Evolutionary conservation across 2,797 vertebrate species (phyloP), one percentile per base, ranked within the genome.

Genomic region (Propithecus deckenii): DNA sequence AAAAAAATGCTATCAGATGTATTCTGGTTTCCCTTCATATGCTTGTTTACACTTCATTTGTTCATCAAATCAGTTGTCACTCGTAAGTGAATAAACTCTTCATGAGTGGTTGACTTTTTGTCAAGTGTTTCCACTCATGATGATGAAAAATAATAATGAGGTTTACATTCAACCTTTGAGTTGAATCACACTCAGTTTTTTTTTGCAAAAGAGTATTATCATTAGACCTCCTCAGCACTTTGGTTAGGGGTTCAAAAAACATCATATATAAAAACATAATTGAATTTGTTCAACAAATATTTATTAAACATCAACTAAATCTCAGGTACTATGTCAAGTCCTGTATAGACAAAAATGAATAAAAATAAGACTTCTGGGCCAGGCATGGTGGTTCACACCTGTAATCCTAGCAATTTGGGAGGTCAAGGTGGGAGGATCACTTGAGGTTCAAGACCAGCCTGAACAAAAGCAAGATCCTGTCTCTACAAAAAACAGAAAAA

Each of bases 11-110:
- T 59, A 7, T 92, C 72, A 48, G 4, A 15, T 71, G 30, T 22
- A 71, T 94, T 96, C 55, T 81, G 25, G 93, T 92, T 94, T 89
- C 41, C 41, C 41, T 69, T 95, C 10, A 55, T 83, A 5, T 84
- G 52, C 25, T 94, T 72, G 0, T 94, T 94, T 92, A 65, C 25
- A 18, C 38, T 92, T 94, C 84, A 61, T 97, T 91, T 96, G 13
- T 95, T 92, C 63, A 85, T 79, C 80, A 91, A 28, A 92, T 84
- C 74, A 78, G 4, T 86, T 96, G n/a, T 95, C 63, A 80, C 52
- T 96, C 50, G 41, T 43, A 92, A 67, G 22, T 71, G 59, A 96
- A 55, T 55, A 91, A 63, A 91, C 4, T 84, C 48, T 79, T 92
- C 46, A 55, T 74, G 25, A 20, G 50, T 87, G 23, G 35, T 83